These are phyloP conservation scores for Marisa cornuarietis DNA, from an alignment of 1,140 invertebrate species.

Conservation along the genomic window DNA sequence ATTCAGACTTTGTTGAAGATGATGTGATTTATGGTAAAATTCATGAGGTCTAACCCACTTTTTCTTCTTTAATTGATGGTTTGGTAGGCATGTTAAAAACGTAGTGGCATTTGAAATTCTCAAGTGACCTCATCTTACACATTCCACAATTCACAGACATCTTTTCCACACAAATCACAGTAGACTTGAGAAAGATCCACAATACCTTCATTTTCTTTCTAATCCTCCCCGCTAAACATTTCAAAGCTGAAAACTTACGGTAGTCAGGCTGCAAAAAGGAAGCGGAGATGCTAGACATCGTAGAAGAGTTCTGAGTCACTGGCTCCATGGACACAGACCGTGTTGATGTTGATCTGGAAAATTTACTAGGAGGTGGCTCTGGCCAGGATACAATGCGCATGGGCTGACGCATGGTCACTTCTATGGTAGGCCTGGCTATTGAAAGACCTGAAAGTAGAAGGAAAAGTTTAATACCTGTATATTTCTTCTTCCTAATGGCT, in stretches of 20 bases:
- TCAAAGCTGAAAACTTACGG: constrained; percentile 16
- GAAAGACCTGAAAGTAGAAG: constrained; percentile 8
- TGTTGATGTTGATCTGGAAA: constrained; percentile 30
- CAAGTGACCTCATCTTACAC: too few relatives aligned
- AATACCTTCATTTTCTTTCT: background rate
- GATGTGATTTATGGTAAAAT: too few relatives aligned
- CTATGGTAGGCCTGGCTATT: constrained; percentile 12
- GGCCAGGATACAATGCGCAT: constrained; percentile 45
- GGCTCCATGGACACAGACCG: constrained; percentile 44
- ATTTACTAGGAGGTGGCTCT: constrained; percentile 30
- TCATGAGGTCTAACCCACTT: too few relatives aligned
- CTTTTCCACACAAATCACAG: too few relatives aligned
- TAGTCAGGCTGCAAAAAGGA: constrained; percentile 12
- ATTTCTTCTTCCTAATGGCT: too few relatives aligned
- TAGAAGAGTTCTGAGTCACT: constrained; percentile 10
- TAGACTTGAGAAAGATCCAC: background rate
- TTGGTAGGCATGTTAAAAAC: too few relatives aligned
- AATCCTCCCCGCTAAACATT: background rate
- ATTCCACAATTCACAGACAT: too few relatives aligned
- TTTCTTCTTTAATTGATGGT: too few relatives aligned
- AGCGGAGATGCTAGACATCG: constrained; percentile 20
- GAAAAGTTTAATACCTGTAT: too few relatives aligned
- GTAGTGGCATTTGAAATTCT: too few relatives aligned
- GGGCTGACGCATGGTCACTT: constrained; percentile 19
- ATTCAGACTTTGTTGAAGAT: too few relatives aligned